Percentiles rank a stretch among this genome's conserved stretches.
Evolutionary conservation across 2,888 invertebrate genomes (phyloP).

Genomic region (Gymnoscelis rufifasciata): DNA sequence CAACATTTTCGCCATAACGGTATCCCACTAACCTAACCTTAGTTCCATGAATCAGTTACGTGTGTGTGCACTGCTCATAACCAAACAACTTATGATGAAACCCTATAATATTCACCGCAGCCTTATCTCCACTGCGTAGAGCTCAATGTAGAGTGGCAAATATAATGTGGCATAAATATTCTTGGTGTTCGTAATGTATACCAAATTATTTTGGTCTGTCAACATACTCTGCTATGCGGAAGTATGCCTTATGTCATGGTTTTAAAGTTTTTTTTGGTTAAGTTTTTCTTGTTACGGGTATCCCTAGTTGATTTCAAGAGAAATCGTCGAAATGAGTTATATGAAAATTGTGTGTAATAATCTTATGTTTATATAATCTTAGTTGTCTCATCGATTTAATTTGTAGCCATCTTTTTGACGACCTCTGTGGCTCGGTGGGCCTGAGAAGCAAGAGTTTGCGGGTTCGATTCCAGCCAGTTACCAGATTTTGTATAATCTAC

Average conservation of each 20-base stretch:
- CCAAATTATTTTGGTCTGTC: conserved; percentile 30
- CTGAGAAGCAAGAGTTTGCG: no score
- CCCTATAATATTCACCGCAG: background rate
- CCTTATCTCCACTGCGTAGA: conserved; percentile 18
- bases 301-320: conserved; percentile 17
- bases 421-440: no score
- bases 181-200: conserved; percentile 19
- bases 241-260: conserved; percentile 25
- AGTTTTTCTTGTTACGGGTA: conserved; percentile 10
- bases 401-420: background rate
- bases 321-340: conserved; percentile 14
- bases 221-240: conserved; percentile 19
- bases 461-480: no score
- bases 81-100: conserved; percentile 12
- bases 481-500: no score
- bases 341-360: background rate
- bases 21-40: conserved; percentile 15
- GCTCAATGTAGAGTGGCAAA: conserved; percentile 10
- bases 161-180: conserved; percentile 9
- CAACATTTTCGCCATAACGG: no score
- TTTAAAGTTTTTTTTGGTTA: conserved; percentile 7
- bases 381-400: background rate
- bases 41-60: conserved; percentile 33
- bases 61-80: conserved; percentile 5
- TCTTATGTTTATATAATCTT: background rate